phyloP scores from a whole-genome alignment of 2,113 vertebrate genomes.

The Crotalus horridus region DNA sequence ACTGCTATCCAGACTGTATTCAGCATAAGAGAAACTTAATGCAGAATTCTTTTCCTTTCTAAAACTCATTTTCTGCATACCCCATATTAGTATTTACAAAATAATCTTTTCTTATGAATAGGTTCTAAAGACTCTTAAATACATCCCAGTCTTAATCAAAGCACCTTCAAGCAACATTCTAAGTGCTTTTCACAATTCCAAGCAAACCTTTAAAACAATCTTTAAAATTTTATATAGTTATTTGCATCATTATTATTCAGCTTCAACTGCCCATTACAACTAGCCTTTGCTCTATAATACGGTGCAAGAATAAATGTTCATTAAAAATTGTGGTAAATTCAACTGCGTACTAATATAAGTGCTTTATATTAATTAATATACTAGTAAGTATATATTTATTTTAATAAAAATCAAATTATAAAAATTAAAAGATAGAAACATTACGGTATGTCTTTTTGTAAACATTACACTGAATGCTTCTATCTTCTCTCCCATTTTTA shows the following conservation, averaged over 20 bases:
- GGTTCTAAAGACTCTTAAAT: neutral
- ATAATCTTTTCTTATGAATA: neutral
- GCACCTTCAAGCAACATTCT: neutral
- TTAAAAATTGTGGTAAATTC: neutral
- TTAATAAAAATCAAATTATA: neutral
- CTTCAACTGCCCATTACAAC: neutral
- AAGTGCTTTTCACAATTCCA: neutral
- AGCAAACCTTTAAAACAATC: neutral
- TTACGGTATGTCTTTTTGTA: neutral
- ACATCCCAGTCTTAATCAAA: neutral
- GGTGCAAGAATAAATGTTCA: neutral
- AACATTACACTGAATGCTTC: neutral
- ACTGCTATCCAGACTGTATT: neutral
- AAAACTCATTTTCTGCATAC: neutral
- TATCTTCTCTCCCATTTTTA: neutral
- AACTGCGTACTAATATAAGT: neutral
- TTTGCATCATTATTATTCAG: neutral
- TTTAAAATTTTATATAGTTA: neutral
- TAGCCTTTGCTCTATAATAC: neutral
- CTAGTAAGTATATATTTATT: neutral
- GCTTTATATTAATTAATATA: neutral
- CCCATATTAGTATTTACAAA: neutral
- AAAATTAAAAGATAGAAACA: neutral
- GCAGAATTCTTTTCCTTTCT: neutral
- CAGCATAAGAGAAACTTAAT: neutral